phyloP scores from a whole-genome alignment of 2,113 vertebrate species.

The Burhinus oedicnemus region DNA sequence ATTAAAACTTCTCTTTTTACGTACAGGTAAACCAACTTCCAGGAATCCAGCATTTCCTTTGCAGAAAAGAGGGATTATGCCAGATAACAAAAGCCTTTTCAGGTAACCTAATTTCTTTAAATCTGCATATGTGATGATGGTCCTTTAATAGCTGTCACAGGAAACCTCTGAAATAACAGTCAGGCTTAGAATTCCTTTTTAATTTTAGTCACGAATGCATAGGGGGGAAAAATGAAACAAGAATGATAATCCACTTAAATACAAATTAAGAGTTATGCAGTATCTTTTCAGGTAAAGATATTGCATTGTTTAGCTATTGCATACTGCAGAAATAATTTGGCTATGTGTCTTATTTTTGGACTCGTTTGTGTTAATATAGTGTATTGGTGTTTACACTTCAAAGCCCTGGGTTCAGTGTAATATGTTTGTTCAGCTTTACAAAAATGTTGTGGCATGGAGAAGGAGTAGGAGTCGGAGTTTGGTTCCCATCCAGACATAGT shows the following conservation, averaged over 20 bases:
- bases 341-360: neutral
- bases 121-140: neutral
- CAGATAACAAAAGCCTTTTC: slow-evolving; percentile 74
- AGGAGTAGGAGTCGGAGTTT: neutral
- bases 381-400: slow-evolving; percentile 39
- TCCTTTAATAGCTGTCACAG: neutral
- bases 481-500: slow-evolving; percentile 1
- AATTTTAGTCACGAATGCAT: neutral
- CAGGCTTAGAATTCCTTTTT: neutral
- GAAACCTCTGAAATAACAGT: neutral
- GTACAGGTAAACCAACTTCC: slow-evolving; percentile 88
- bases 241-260: neutral
- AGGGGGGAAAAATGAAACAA: neutral
- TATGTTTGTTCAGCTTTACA: slow-evolving; percentile 39
- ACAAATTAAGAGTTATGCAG: neutral
- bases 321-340: slow-evolving; percentile 10
- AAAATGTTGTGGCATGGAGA: slow-evolving; percentile 50
- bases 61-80: slow-evolving; percentile 86
- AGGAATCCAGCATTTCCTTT: slow-evolving; percentile 82
- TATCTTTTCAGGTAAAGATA: slow-evolving; percentile 3
- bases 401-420: neutral
- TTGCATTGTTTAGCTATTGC: neutral
- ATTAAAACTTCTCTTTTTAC: slow-evolving; percentile 30
- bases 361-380: neutral
- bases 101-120: slow-evolving; percentile 77